phyloP scores from a whole-genome alignment of 2,888 invertebrate genomes.

The Oscheius myriophilus region DNA sequence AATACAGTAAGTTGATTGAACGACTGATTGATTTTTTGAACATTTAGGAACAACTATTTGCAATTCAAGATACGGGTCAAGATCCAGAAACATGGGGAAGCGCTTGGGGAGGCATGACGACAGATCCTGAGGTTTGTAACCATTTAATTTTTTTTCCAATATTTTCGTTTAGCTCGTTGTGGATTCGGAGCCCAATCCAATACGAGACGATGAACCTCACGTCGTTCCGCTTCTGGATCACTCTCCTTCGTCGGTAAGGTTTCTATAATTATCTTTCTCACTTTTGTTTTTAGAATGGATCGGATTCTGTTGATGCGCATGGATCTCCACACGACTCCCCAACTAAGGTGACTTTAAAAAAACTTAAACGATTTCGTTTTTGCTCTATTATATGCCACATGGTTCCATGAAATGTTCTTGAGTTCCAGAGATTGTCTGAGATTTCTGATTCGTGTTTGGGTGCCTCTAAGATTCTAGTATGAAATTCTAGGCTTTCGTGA shows the following conservation, averaged over 20 bases:
- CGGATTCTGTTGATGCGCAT: conserved; percentile 21
- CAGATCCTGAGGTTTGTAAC: conserved; percentile 5
- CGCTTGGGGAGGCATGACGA: conserved; percentile 17
- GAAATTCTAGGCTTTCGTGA: too few species aligned
- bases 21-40: not conserved
- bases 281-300: conserved; percentile 16
- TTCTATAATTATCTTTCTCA: not conserved
- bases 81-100: conserved; percentile 12
- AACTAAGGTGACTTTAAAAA: too few species aligned
- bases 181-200: conserved; percentile 64
- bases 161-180: conserved; percentile 44
- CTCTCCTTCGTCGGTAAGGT: conserved; percentile 54
- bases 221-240: conserved; percentile 48
- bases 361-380: too few species aligned
- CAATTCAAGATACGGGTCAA: conserved; percentile 23
- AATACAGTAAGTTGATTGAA: conserved; percentile 1
- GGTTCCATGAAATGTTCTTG: too few species aligned
- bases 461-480: too few species aligned
- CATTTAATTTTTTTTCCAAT: not conserved
- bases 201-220: conserved; percentile 56
- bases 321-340: conserved; percentile 6
- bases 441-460: too few species aligned
- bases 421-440: too few species aligned
- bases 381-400: too few species aligned
- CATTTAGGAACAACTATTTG: conserved; percentile 15